Evolutionary conservation across 2,797 vertebrate species (phyloP).

Genomic region (Anabacerthia variegaticeps): DNA sequence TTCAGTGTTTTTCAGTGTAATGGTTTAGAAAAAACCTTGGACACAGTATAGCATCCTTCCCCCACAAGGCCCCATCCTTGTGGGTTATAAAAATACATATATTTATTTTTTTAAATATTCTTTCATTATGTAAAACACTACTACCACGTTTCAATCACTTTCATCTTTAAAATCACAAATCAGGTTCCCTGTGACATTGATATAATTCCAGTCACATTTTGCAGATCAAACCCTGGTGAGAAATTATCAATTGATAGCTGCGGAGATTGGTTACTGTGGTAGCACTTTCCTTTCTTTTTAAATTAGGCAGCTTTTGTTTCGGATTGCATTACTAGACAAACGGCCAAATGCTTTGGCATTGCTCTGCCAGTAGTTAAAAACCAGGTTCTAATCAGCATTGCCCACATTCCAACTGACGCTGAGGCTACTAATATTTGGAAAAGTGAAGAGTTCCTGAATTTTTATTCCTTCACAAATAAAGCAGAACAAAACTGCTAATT

Average conservation of each 20-base stretch:
- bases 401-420: neutral
- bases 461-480: neutral
- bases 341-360: neutral
- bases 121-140: neutral
- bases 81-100: neutral
- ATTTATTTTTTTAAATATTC: neutral
- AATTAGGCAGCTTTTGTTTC: slow-evolving; percentile 3
- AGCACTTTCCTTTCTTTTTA: neutral
- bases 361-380: neutral
- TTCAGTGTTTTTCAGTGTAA: neutral
- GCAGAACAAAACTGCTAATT: neutral
- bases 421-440: neutral
- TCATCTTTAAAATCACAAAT: neutral
- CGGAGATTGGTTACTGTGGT: neutral
- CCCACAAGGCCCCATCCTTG: accelerated
- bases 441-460: neutral
- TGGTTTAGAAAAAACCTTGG: neutral
- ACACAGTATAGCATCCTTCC: neutral
- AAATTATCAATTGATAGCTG: neutral
- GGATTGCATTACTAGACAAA: neutral
- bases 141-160: neutral
- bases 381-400: neutral
- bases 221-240: neutral
- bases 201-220: neutral
- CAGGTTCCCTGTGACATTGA: neutral